A percentile compares a stretch with the other conserved stretches of the same genome.
These are phyloP conservation scores for Delichon dasypus DNA, from an alignment of 2,797 vertebrate species.

Conservation along the genomic window DNA sequence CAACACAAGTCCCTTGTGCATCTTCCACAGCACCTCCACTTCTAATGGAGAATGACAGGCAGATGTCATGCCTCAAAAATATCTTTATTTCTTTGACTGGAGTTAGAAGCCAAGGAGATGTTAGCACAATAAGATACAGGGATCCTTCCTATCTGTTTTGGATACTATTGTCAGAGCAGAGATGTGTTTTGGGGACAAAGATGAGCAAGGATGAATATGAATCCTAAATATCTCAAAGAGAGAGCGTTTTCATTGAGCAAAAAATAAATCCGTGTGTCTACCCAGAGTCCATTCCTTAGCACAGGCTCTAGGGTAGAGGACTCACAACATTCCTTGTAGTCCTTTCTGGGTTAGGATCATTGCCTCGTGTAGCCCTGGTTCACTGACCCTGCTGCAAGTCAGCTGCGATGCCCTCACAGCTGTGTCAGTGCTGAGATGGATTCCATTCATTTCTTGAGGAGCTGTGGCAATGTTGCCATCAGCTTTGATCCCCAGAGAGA, in stretches of 20 bases:
- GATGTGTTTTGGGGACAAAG: background rate
- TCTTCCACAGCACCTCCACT: background rate
- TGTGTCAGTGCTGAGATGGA: rapidly evolving
- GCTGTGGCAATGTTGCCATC: background rate
- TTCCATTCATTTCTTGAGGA: background rate
- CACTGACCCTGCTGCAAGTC: background rate
- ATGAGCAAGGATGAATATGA: background rate
- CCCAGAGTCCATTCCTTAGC: background rate
- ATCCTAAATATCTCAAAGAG: background rate
- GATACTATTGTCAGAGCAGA: background rate
- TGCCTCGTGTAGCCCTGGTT: background rate
- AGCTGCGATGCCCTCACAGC: rapidly evolving
- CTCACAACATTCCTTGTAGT: background rate
- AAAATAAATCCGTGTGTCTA: background rate
- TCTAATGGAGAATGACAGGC: background rate
- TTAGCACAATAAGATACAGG: background rate
- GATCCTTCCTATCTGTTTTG: background rate
- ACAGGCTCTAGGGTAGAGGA: background rate
- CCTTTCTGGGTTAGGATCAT: background rate
- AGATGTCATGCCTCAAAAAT: background rate
- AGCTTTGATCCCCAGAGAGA: background rate
- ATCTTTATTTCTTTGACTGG: background rate
- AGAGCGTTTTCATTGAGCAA: background rate
- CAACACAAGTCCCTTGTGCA: background rate
- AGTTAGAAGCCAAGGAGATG: background rate